Base-by-base conservation (phyloP, 2,113 vertebrate genomes). In the Herpetotheres cachinnans region DNA sequence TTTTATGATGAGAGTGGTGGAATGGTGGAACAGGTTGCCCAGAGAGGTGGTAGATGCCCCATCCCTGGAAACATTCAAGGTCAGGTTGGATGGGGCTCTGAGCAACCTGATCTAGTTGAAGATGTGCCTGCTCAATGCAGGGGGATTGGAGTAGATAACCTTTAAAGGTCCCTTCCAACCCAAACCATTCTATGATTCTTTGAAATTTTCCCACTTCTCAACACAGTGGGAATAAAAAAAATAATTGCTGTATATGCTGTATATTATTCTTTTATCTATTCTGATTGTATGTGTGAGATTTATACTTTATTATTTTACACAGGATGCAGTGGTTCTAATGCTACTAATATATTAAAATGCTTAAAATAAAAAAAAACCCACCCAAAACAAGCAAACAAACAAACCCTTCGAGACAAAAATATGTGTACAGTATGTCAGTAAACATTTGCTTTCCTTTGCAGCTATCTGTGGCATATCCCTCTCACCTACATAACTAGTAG, bases 381-480 rank as follows among this genome's bases (percentile, higher is more conserved):
- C 42, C 42, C 9, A 27, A 32, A 59, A 1, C 12, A 46, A 77
- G 18, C 7, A 12, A 62, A 62, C 10, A 26, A 62, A 62, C 36
- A 6, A 24, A 38, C 40, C 11, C 24, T 63, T 71, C 7, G 42
- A 81, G 55, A 49, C 42, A 80, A n/a, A 24, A 80, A 13, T 55
- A 24, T 9, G 9, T 81, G 6, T 81, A 19, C 47, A 52, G 16
- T 47, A 47, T 40, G 8, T 82, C 42, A 94, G 27, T 89, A 81
- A 95, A 81, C 7, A 9, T 79, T 49, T 97, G 21, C 89, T 97
- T 93, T 94, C 36, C 76, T 93, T 97, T 95, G 50, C 95, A 99
- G 98, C 70, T 98, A 97, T 86, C 87, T 99, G 81, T 99, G 99
- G 99, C 98, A 99, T 93, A 98, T 99, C 96, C 99, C 99, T 73